Conservation (phyloP, 2,888 invertebrate species). For the Amblyjoppa fuscipennis region DNA sequence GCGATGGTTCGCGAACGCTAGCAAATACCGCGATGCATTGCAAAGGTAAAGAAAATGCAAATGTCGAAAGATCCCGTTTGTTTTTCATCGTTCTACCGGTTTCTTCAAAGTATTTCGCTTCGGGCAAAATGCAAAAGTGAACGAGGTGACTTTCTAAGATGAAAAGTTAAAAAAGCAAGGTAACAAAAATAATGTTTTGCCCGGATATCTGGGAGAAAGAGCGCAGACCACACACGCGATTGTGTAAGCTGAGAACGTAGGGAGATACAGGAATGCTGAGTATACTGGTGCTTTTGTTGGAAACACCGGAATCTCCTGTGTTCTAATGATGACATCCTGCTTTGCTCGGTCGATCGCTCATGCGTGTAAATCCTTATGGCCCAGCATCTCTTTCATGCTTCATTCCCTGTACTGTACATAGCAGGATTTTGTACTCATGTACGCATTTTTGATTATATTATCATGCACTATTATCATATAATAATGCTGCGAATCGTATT, state of each 20-base stretch:
- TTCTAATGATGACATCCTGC: background rate
- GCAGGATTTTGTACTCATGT: background rate
- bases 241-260: slow-evolving; percentile 7
- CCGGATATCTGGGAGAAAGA: slow-evolving; percentile 3
- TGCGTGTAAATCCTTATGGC: background rate
- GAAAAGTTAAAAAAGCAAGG: background rate
- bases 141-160: background rate
- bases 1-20: background rate
- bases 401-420: background rate
- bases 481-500: background rate
- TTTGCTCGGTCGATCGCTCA: background rate
- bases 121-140: background rate
- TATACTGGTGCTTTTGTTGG: background rate
- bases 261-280: background rate
- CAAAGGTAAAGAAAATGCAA: background rate
- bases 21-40: background rate
- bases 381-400: background rate
- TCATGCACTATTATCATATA: background rate
- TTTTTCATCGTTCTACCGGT: slow-evolving; percentile 19
- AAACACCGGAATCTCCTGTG: background rate
- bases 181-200: background rate
- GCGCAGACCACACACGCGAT: slow-evolving; percentile 8
- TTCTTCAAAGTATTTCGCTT: slow-evolving; percentile 30
- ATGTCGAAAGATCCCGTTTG: slow-evolving; percentile 23
- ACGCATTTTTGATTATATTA: background rate